phyloP scores from a whole-genome alignment of 2,888 invertebrate genomes.

The Endotricha flammealis region DNA sequence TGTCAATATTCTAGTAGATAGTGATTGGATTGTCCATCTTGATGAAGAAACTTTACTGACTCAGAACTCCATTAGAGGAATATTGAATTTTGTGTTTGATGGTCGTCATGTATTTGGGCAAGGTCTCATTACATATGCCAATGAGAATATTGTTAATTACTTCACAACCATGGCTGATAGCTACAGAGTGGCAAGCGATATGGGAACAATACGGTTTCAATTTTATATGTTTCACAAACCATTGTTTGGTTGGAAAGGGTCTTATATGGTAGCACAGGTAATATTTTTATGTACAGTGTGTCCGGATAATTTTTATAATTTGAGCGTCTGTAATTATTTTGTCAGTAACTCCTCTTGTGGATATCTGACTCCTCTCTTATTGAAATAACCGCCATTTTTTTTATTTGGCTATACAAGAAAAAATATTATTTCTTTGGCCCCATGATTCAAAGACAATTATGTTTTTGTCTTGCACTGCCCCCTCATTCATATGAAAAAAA shows the following conservation, averaged over 20 bases:
- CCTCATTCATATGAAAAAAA: too few species aligned
- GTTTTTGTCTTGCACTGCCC: too few species aligned
- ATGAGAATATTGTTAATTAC: slow-evolving; percentile 98
- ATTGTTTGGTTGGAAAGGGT: slow-evolving; percentile 98
- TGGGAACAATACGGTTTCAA: slow-evolving; percentile 96
- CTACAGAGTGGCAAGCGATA: slow-evolving; percentile 97
- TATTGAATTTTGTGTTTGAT: slow-evolving; percentile 95
- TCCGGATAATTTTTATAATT: too few species aligned
- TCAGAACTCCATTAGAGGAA: slow-evolving; percentile 92
- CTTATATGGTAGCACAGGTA: slow-evolving; percentile 97
- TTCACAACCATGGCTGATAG: slow-evolving; percentile 97
- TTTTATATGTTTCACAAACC: slow-evolving; percentile 96
- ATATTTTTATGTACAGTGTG: too few species aligned
- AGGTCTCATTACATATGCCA: slow-evolving; percentile 96
- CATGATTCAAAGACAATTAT: too few species aligned
- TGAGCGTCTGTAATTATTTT: too few species aligned
- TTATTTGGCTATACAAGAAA: too few species aligned
- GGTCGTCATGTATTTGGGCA: slow-evolving; percentile 98
- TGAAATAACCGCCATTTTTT: too few species aligned
- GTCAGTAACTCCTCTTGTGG: too few species aligned
- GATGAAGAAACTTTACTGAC: slow-evolving; percentile 98
- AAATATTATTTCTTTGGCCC: too few species aligned
- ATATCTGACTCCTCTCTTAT: too few species aligned
- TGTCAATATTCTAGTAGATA: slow-evolving; percentile 90
- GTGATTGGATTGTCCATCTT: slow-evolving; percentile 97